These are phyloP conservation scores for Pygocentrus nattereri DNA, from an alignment of 2,797 vertebrate genomes.

Conservation along the genomic window DNA sequence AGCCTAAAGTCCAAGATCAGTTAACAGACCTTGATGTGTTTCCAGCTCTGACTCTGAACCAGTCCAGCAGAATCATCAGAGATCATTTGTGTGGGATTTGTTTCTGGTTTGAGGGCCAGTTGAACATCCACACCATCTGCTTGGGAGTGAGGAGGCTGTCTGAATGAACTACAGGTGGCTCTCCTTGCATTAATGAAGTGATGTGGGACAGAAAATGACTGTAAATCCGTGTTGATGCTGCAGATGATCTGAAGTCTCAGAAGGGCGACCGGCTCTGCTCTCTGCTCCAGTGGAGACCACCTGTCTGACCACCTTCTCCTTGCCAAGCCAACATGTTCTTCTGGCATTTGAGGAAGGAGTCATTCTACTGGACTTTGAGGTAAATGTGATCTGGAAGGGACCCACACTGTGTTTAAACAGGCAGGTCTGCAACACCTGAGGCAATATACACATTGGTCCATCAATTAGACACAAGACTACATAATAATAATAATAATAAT, in stretches of 20 bases:
- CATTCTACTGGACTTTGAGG: constrained; percentile 2
- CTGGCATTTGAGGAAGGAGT: constrained; percentile 8
- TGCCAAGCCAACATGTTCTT: constrained; percentile 17
- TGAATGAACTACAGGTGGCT: constrained; percentile 35
- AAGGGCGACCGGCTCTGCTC: constrained; percentile 36
- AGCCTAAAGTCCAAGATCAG: too few species aligned
- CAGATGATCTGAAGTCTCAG: constrained; percentile 45
- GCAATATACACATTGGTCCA: neutral
- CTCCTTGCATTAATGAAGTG: constrained; percentile 47
- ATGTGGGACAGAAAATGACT: constrained; percentile 37
- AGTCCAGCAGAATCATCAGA: too few species aligned
- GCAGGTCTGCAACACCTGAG: neutral
- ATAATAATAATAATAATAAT: too few species aligned
- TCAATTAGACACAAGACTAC: too few species aligned
- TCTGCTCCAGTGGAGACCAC: neutral
- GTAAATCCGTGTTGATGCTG: constrained; percentile 41
- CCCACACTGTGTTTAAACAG: neutral
- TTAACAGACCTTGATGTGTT: too few species aligned
- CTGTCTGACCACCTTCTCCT: constrained; percentile 35
- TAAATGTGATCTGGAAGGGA: neutral
- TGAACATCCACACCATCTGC: constrained; percentile 31
- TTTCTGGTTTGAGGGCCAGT: neutral
- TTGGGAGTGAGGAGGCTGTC: constrained; percentile 5
- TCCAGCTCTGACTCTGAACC: too few species aligned
- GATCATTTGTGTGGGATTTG: neutral